Conservation (phyloP, 1,140 invertebrate genomes). For the Phortica variegata region DNA sequence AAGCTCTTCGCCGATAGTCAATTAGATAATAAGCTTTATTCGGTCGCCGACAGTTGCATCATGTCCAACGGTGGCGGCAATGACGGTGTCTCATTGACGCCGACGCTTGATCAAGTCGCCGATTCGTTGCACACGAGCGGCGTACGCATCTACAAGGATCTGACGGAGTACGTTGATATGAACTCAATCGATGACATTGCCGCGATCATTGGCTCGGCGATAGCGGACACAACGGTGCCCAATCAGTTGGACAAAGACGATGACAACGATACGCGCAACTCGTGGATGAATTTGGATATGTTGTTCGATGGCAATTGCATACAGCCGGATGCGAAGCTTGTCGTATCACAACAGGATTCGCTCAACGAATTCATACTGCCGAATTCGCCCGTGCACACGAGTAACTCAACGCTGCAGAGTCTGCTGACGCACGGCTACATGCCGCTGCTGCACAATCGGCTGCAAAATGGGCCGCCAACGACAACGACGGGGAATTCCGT, state of each 20-base stretch:
- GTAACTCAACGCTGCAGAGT: slow-evolving; percentile 69
- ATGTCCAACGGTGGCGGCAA: slow-evolving; percentile 36
- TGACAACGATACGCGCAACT: slow-evolving; percentile 67
- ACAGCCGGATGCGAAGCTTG: slow-evolving; percentile 62
- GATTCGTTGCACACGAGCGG: slow-evolving; percentile 57
- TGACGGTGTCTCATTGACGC: slow-evolving; percentile 16
- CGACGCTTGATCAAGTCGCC: slow-evolving; percentile 50
- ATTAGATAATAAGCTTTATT: slow-evolving; percentile 64
- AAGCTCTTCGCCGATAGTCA: slow-evolving; percentile 59
- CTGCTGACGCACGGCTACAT: slow-evolving; percentile 77
- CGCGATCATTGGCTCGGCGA: slow-evolving; percentile 84
- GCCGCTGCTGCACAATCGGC: slow-evolving; percentile 71
- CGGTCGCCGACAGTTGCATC: slow-evolving; percentile 60
- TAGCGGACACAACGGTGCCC: slow-evolving; percentile 80
- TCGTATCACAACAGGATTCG: slow-evolving; percentile 65
- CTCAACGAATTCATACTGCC: slow-evolving; percentile 69
- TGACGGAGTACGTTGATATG: slow-evolving; percentile 65
- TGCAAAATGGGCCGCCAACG: slow-evolving; percentile 69
- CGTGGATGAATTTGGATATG: slow-evolving; percentile 80
- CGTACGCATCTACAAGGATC: slow-evolving; percentile 53
- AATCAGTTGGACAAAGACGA: slow-evolving; percentile 68
- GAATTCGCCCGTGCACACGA: slow-evolving; percentile 63
- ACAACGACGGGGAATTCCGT: not conserved
- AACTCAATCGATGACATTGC: slow-evolving; percentile 79
- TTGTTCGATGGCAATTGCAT: slow-evolving; percentile 78